Conservation (phyloP, 1,140 invertebrate genomes). For the Cherax destructor region DNA sequence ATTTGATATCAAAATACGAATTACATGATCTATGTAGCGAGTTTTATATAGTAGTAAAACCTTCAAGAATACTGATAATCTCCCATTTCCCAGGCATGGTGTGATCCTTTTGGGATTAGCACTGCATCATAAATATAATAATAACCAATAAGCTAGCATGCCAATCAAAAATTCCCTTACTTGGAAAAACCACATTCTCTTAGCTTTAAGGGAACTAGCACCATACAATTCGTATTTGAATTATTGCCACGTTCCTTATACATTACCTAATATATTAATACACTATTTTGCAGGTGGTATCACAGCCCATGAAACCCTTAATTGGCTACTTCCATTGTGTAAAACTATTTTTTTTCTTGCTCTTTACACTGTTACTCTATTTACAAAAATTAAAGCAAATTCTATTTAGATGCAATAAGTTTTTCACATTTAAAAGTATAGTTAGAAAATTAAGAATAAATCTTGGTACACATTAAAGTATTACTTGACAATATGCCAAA, state of each 20-base stretch:
- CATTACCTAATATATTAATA: constrained; percentile 46
- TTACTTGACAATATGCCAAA: constrained; percentile 58
- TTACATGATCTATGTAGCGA: no score
- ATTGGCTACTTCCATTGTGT: constrained; percentile 62
- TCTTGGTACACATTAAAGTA: neutral
- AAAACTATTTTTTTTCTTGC: constrained; percentile 37
- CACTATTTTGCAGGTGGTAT: constrained; percentile 65
- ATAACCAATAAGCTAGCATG: neutral
- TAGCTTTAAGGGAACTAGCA: no score
- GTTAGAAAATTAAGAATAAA: neutral
- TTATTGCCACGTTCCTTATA: constrained; percentile 48
- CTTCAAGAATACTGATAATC: no score
- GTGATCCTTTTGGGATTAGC: no score
- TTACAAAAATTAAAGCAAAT: constrained; percentile 35
- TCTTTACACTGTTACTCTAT: constrained; percentile 8
- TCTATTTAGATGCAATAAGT: constrained; percentile 18
- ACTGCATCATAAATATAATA: neutral
- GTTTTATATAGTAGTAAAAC: no score
- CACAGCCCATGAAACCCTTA: constrained; percentile 63
- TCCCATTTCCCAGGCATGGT: no score
- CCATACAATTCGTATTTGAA: no score
- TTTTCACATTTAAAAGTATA: neutral
- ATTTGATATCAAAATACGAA: no score
- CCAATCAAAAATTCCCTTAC: no score
- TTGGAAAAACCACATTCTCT: no score